Evolutionary conservation across 2,888 invertebrate species (phyloP), one percentile per base, ranked within the genome.

Genomic region (Meganola albula): DNA sequence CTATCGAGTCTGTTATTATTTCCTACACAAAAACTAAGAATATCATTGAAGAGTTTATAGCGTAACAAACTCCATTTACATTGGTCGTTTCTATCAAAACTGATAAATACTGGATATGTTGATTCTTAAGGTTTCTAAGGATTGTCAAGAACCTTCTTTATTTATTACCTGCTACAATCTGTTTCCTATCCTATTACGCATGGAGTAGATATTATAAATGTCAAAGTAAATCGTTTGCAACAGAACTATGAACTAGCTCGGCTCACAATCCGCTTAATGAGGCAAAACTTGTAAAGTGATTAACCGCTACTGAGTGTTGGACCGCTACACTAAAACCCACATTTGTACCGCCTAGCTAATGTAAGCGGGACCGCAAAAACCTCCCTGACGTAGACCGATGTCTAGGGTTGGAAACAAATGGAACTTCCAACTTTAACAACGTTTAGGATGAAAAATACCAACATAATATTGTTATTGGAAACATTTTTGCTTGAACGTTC

Each of bases 331-430:
- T 62, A 68, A 59, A 56, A 50, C 55, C 52, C 52, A 51, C 51
- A 54, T 58, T 57, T 61, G 53, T 55, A 54, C 33, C 44, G 33
- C 31, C 40, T 34, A 37, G 55, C 53, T 63, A 62, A 63, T 63
- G 58, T 52, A 52, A 49, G 47, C 34, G 36, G 24, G 50, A 45
- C 60, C 63, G 45, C 73, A 76, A 76, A 74, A 74, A 76, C 66
- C 53, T 44, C 50, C 45, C 45, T 62, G 71, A 70, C 68, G 45
- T 43, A 48, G 63, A 65, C 61, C 61, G 64, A 70, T 68, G 66
- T 52, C 39, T 53, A 48, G 58, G 58, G 63, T 58, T 63, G 53
- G 44, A 46, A 64, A 73, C 67, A 66, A 72, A 76, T 69, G 64
- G 58, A 53, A 54, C 48, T 59, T 58, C 55, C 53, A 44, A 56